These are phyloP conservation scores for Coecobrya sp. DNA, from an alignment of 2,888 invertebrate genomes.

Conservation along the genomic window DNA sequence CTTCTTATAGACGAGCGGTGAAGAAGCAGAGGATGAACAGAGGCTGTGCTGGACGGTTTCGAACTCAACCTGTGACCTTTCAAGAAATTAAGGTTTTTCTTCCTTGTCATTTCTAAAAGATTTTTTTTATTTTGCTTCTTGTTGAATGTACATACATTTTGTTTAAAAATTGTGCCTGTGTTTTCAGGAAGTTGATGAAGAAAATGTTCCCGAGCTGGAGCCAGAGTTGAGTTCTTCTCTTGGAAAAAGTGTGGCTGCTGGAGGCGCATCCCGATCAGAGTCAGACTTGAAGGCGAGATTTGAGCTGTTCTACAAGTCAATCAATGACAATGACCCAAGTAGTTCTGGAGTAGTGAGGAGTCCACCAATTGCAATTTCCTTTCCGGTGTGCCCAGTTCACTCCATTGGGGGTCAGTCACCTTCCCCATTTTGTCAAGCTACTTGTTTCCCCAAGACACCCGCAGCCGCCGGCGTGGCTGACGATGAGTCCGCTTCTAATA, in stretches of 20 bases:
- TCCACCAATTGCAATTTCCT: conserved; percentile 77
- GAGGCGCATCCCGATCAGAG: conserved; percentile 88
- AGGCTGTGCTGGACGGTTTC: conserved; percentile 87
- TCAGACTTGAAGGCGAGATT: conserved; percentile 89
- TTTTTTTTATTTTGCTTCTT: not conserved
- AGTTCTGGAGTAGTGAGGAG: conserved; percentile 45
- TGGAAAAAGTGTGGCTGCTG: conserved; percentile 65
- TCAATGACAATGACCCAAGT: conserved; percentile 68
- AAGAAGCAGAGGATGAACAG: conserved; percentile 89
- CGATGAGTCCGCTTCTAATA: not conserved
- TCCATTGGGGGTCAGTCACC: conserved; percentile 47
- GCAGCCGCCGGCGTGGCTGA: not conserved
- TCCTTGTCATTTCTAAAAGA: conserved; percentile 21
- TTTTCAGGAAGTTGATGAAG: conserved; percentile 92
- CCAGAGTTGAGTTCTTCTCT: conserved; percentile 83
- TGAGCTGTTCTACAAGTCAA: conserved; percentile 89
- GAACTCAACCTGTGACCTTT: conserved; percentile 92
- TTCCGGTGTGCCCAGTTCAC: conserved; percentile 77
- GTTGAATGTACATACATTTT: not conserved
- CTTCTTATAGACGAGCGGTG: conserved; percentile 88
- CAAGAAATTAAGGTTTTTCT: conserved; percentile 91
- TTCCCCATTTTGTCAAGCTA: conserved; percentile 71
- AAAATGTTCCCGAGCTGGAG: conserved; percentile 88
- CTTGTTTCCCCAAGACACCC: conserved; percentile 64
- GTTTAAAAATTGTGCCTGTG: no score